phyloP scores from a whole-genome alignment of 2,797 vertebrate species.

The Nannoperca obscura region DNA sequence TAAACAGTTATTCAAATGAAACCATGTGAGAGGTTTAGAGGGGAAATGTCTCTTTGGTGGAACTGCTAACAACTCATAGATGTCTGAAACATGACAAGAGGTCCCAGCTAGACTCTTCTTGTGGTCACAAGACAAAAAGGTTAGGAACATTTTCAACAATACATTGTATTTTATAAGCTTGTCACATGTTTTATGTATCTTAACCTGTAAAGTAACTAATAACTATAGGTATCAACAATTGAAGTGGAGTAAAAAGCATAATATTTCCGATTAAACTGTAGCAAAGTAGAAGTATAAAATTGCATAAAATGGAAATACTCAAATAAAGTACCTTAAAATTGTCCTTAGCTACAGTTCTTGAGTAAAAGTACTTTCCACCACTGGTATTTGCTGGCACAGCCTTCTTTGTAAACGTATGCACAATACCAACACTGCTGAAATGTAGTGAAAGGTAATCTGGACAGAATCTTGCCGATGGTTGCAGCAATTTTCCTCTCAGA shows the following conservation, averaged over 20 bases:
- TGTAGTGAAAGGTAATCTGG: slow-evolving; percentile 3
- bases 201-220: neutral
- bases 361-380: neutral
- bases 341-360: too few relatives aligned
- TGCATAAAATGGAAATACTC: neutral
- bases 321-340: neutral
- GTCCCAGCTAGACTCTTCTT: too few relatives aligned
- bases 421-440: neutral
- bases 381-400: neutral
- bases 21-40: too few relatives aligned
- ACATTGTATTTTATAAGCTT: neutral
- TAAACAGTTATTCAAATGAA: too few relatives aligned
- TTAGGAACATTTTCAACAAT: neutral
- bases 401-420: neutral
- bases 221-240: neutral
- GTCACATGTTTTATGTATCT: neutral
- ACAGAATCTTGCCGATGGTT: neutral
- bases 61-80: too few relatives aligned
- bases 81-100: neutral
- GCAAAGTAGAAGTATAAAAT: neutral
- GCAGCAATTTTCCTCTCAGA: slow-evolving; percentile 33
- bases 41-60: too few relatives aligned
- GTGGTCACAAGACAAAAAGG: neutral
- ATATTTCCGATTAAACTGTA: too few relatives aligned
- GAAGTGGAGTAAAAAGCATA: too few relatives aligned